Evolutionary conservation across 2,888 invertebrate genomes (phyloP), one percentile per base, ranked within the genome.

Genomic region (Chrysolina americana): DNA sequence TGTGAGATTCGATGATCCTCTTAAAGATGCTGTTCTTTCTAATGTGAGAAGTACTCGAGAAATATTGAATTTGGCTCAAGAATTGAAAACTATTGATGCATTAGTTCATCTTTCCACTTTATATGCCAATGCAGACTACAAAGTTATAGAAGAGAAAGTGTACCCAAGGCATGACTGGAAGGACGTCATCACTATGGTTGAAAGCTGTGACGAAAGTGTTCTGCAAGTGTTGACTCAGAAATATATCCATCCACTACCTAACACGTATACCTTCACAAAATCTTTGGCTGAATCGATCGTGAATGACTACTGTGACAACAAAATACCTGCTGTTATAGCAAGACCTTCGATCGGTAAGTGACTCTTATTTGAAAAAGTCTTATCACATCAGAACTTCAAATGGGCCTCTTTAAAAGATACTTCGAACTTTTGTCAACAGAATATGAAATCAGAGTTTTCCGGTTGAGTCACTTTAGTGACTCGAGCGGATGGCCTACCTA

Each of bases 291-390:
- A 98, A 83, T 93, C 94, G 74, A 91, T 95, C 8, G 91, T 96
- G 0, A 89, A 91, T 23, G 94, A 95, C 79, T 76, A 87, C 78
- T 84, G 86, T 70, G 88, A 85, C 44, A 90, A 91, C n/a, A 86
- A 89, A 53, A 85, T 98, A 44, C 97, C 97, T 0, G 87, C 93
- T 0, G 91, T 94, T 44, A 94, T 98, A 78, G 92, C 95, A 75
- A 90, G 98, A 74, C 98, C 98, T 0, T 97, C 97, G 0, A 96
- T 98, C 81, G 96, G 97, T 91, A 89, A 89, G 78, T 59, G 19
- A 8, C 8, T 36, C 36, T 36, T 8, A 6, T 36, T 36, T 3
- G 36, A 36, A 68, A 36, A 36, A 8, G 3, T 8, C 6, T 6
- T 36, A 8, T 36, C 36, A 36, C 28, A 28, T 28, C 5, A 28